Percentiles rank a stretch among this genome's conserved stretches.
These are phyloP conservation scores for Melanostigma gelatinosum DNA, from an alignment of 2,113 vertebrate genomes.

Conservation along the genomic window DNA sequence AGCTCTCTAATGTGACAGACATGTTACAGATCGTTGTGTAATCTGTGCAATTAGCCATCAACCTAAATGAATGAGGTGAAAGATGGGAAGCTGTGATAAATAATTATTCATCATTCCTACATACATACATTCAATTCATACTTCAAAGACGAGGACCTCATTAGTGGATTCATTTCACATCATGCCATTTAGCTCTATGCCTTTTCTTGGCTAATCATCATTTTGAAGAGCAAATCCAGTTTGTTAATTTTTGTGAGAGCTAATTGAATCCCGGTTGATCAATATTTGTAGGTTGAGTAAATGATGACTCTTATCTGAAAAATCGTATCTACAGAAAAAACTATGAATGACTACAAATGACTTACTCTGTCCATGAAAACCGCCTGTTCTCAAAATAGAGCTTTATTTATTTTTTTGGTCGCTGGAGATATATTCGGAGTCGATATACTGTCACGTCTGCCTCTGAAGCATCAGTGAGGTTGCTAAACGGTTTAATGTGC, in stretches of 20 bases:
- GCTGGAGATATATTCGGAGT: constrained; percentile 48
- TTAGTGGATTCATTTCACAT: background rate
- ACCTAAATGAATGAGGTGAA: background rate
- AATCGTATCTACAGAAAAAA: background rate
- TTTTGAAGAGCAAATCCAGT: constrained; percentile 4
- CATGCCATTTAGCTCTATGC: background rate
- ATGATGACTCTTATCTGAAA: constrained; percentile 8
- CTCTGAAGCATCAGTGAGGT: constrained; percentile 17
- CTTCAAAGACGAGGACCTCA: background rate
- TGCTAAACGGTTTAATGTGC: constrained; percentile 2
- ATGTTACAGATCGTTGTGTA: background rate
- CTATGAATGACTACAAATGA: constrained; percentile 23
- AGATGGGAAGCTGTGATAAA: background rate
- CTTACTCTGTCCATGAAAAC: constrained; percentile 13
- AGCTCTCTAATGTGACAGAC: background rate
- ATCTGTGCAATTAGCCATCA: background rate
- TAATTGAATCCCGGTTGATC: constrained; percentile 13
- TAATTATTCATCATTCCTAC: background rate
- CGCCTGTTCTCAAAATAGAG: constrained; percentile 51
- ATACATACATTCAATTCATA: background rate
- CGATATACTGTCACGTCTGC: background rate
- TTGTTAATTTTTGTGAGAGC: constrained; percentile 13
- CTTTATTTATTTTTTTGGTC: constrained; percentile 19
- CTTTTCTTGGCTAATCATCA: background rate
- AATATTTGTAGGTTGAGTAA: constrained; percentile 27